Base-by-base conservation (phyloP, 2,888 invertebrate species). In the Biston stratarius region DNA sequence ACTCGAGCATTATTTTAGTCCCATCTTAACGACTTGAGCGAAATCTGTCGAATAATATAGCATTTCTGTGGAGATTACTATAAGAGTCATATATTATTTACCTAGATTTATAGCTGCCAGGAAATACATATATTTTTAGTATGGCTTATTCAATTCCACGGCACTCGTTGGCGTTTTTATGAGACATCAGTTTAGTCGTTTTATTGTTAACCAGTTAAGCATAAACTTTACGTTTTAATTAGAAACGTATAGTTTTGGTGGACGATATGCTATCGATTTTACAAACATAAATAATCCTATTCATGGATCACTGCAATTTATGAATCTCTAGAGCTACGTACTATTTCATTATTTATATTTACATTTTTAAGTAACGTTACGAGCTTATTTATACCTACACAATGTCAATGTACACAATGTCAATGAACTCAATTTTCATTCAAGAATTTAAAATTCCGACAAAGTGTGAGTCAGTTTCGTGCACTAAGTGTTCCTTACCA, bases 61-160 rank as follows among this genome's bases (percentile, higher is more conserved):
- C 51, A 52, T 67, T 64, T 48, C 63, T 45, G 24, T 40, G 57
- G 51, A 58, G 40, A 38, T 60, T 40, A 15, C 14, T 47, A 59
- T 53, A 48, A 42, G 55, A 58, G 47, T 24, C 51, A 60, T 74
- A 72, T 63, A 53, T 72, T 67, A 70, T 57, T 72, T 67, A 70
- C 59, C 3, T 51, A 6, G 64, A 74, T 71, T 70, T 67, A 70
- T 49, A 55, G 59, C 53, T 57, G 53, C 61, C 33, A 56, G 42
- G 12, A 49, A 34, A 51, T 66, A n/a, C n/a, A n/a, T n/a, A 67
- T 56, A 65, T 74, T 70, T 73, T 64, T 33, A 49, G 10, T 72
- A 69, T 71, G 60, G 61, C 72, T 61, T 74, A 77, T 74, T 72
- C 57, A 58, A 74, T 76, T 77, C 72, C 69, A 77, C 67, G 71